Evolutionary conservation across 1,140 invertebrate genomes (phyloP), one percentile per base, ranked within the genome.

Genomic region (Lepidostoma basale): DNA sequence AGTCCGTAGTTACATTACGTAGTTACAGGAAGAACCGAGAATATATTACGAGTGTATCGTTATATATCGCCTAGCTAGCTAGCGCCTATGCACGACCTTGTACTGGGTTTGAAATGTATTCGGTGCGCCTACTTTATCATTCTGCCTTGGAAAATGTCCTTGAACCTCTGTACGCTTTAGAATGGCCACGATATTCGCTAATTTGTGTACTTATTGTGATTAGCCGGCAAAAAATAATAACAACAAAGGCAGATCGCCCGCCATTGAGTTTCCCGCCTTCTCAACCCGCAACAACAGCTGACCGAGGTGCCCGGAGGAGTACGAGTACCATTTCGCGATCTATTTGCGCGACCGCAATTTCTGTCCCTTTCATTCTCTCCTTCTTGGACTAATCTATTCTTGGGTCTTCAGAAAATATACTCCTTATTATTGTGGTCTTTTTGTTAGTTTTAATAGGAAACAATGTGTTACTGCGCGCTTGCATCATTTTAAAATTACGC

Each of bases 211-310:
- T 49, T 49, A 49, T 36, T 36, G 12, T 23, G 22, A 49, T 49
- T n/a, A 5, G 33, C 9, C 33, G 5, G 10, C 1, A 36, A 36
- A 36, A 9, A 9, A 36, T 36, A 12, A 36, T 36, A n/a, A n/a
- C n/a, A n/a, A n/a, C n/a, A n/a, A n/a, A n/a, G n/a, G n/a, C n/a
- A n/a, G n/a, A n/a, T n/a, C n/a, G n/a, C n/a, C n/a, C n/a, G n/a
- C 45, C 23, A 12, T 12, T 4, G 8, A 25, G 45, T 49, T 18
- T 62, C 28, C 5, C 36, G 58, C 20, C 4, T 44, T 22, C 6
- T 12, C 18, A 23, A 20, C n/a, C 18, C 45, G 12, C 22, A 23
- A n/a, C 44, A 40, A 23, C 42, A 69, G 63, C 44, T 64, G 36
- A 67, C 36, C 12, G 22, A n/a, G n/a, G n/a, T n/a, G n/a, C n/a